A percentile compares a stretch with the other conserved stretches of the same genome.
phyloP scores from a whole-genome alignment of 2,797 vertebrate species.

The Falco peregrinus region DNA sequence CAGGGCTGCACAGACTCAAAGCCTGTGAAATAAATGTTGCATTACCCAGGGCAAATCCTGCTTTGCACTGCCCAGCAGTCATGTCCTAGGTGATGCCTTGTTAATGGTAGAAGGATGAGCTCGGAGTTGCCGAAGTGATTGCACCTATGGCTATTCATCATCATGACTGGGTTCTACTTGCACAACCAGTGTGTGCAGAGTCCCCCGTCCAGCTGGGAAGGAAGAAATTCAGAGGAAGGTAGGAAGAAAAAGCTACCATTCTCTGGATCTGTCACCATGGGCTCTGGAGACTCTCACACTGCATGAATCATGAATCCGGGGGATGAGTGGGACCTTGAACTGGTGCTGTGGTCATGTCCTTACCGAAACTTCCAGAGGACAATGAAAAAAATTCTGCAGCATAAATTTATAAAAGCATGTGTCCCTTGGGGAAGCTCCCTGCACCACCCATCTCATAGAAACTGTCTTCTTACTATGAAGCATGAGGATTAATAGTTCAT shows the following conservation, averaged over 20 bases:
- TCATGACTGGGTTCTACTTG: not conserved
- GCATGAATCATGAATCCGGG: not conserved
- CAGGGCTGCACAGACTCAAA: not conserved
- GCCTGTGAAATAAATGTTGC: not conserved
- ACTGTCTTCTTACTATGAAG: not conserved
- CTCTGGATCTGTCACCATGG: not conserved
- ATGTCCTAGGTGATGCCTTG: not conserved
- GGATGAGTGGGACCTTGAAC: not conserved
- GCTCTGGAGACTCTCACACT: not conserved
- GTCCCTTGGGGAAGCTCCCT: not conserved
- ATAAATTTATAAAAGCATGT: not conserved
- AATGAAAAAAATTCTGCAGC: not conserved
- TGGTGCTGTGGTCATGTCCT: not conserved
- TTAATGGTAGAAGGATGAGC: not conserved
- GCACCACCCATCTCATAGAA: not conserved
- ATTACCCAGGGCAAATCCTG: not conserved
- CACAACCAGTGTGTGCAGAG: not conserved
- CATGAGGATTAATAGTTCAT: not conserved
- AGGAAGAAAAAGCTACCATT: not conserved
- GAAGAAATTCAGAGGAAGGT: not conserved
- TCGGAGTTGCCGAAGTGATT: not conserved
- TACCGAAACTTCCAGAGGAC: not conserved
- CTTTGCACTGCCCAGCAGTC: not conserved
- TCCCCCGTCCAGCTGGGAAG: rapidly evolving
- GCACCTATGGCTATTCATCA: not conserved